Base-by-base conservation (phyloP, 2,113 vertebrate genomes). In the Girardinichthys multiradiatus region DNA sequence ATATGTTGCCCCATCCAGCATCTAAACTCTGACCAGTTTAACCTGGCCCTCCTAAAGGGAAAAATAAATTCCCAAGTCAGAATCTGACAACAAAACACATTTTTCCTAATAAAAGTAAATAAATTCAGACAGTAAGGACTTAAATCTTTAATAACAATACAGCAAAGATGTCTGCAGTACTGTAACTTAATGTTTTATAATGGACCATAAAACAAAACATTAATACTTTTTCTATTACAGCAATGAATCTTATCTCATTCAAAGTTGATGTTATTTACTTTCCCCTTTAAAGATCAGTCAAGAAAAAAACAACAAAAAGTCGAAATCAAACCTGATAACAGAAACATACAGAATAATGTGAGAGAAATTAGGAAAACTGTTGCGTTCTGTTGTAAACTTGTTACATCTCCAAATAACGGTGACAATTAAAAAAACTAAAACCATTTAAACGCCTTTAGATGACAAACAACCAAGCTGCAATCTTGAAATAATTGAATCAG, bases 221-320 rank as follows among this genome's bases (percentile, higher is more conserved):
- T 54, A 54, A 51, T 51, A 54, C 6, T 54, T 54, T 54, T n/a
- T 54, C 21, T 1, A n/a, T 54, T n/a, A 24, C 48, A 54, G 48
- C 24, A 54, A n/a, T n/a, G 24, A 54, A 54, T 54, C 48, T 54
- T n/a, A 9, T 24, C 24, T 24, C 2, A 54, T 24, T 51, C 21
- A 5, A n/a, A 54, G 19, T 51, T 51, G 19, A 8, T 81, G 90
- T 90, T 89, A 91, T 91, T 91, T 76, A 28, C 7, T 83, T 76
- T 82, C 63, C 59, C 71, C 77, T 86, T 81, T 51, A 45, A 70
- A 80, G 74, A 64, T 87, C 65, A 84, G 33, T 82, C 64, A 48
- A 74, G 82, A 57, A 84, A 33, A 65, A 57, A 37, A 57, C 35
- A 68, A 61, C 45, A 65, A 58, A 37, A 73, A 37, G 35, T 67